A percentile compares a stretch with the other conserved stretches of the same genome.
Conservation (phyloP, 2,888 invertebrate genomes). For the Chironomus riparius region DNA sequence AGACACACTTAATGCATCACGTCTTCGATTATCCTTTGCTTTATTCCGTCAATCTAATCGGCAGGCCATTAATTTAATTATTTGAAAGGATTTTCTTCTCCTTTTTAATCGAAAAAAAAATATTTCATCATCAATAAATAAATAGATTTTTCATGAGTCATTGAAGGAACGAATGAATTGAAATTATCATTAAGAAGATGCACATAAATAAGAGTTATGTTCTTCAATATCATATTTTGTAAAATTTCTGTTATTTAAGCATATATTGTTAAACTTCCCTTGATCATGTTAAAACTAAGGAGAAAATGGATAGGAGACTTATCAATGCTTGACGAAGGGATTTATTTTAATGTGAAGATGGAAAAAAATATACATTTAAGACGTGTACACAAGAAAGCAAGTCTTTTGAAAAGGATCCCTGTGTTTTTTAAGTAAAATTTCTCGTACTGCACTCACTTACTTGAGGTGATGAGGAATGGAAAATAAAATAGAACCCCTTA, state of each 20-base stretch:
- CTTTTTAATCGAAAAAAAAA: not conserved
- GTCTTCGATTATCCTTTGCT: not conserved
- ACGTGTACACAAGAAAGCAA: not conserved
- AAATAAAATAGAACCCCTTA: not conserved
- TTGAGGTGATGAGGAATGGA: not conserved
- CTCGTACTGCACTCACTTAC: not conserved
- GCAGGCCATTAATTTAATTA: constrained; percentile 22
- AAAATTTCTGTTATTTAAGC: not conserved
- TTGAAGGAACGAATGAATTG: not conserved
- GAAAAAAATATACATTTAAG: not conserved
- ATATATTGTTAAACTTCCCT: not conserved
- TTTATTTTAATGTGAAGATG: not conserved
- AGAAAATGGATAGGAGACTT: not conserved
- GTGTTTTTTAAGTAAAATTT: not conserved
- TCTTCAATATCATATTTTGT: too few species aligned
- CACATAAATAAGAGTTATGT: too few species aligned
- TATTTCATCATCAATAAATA: not conserved
- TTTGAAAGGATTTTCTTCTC: not conserved
- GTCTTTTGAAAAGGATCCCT: not conserved
- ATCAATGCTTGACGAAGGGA: not conserved
- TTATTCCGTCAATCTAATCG: constrained; percentile 6
- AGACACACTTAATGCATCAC: constrained; percentile 25
- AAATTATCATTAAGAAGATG: too few species aligned
- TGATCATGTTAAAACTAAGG: not conserved
- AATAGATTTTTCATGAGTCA: constrained; percentile 13